Percentiles rank a stretch among this genome's conserved stretches.
Conservation (phyloP, 2,888 invertebrate genomes). For the Seladonia tumulorum region DNA sequence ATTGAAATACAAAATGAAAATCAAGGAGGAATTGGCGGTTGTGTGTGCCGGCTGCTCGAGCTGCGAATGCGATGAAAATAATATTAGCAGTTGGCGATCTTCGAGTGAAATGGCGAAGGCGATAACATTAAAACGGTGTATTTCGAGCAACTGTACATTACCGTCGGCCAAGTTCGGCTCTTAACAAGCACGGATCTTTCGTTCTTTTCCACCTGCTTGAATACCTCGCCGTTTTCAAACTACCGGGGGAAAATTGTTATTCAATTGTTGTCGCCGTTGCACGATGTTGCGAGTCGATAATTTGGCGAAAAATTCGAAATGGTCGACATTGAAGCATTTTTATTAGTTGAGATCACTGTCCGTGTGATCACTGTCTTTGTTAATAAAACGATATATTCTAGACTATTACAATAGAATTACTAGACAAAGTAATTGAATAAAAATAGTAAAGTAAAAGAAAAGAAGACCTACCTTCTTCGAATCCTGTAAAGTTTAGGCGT, state of each 20-base stretch:
- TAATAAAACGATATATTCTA: too few relatives aligned
- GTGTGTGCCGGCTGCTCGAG: neutral
- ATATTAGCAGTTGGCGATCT: slow-evolving; percentile 21
- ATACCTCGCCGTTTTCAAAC: neutral
- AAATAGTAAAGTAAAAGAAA: too few relatives aligned
- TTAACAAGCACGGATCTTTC: neutral
- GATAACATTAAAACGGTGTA: slow-evolving; percentile 13
- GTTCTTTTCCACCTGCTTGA: neutral
- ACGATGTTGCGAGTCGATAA: neutral
- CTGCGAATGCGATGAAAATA: slow-evolving; percentile 9
- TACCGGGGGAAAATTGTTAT: neutral
- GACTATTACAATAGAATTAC: too few relatives aligned
- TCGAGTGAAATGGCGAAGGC: slow-evolving; percentile 4
- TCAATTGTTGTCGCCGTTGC: neutral
- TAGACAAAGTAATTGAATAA: too few relatives aligned
- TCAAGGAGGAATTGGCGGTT: neutral
- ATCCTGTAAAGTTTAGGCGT: too few relatives aligned
- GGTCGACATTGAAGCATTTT: neutral
- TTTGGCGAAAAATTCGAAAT: neutral
- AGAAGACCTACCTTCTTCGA: too few relatives aligned
- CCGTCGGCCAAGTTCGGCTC: neutral
- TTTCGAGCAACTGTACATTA: slow-evolving; percentile 12
- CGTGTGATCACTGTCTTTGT: too few relatives aligned
- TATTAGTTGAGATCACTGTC: too few relatives aligned
- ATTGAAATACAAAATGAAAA: slow-evolving; percentile 22